A percentile compares a stretch with the other conserved stretches of the same genome.
These are phyloP conservation scores for Parelbella ahira DNA, from an alignment of 2,888 invertebrate genomes.

Conservation along the genomic window DNA sequence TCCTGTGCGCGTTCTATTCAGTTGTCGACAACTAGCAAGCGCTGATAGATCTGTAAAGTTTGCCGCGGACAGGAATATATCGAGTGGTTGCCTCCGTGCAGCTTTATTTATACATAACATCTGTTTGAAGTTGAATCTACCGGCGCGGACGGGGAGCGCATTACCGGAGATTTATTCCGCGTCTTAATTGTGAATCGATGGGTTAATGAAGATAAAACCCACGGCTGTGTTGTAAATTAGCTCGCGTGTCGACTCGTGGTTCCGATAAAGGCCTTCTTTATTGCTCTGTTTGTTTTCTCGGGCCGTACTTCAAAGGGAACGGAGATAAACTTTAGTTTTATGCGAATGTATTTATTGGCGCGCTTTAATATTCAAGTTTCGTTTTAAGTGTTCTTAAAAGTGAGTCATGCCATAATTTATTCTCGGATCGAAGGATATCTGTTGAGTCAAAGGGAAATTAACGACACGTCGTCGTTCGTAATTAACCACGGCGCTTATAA, in stretches of 20 bases:
- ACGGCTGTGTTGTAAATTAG: conserved; percentile 80
- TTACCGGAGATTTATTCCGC: conserved; percentile 79
- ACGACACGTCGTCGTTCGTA: conserved; percentile 56
- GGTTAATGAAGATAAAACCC: conserved; percentile 81
- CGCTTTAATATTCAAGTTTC: conserved; percentile 42
- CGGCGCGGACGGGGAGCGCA: conserved; percentile 77
- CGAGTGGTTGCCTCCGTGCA: conserved; percentile 79
- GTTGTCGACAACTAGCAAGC: conserved; percentile 55
- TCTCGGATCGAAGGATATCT: conserved; percentile 47
- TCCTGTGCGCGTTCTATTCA: conserved; percentile 40
- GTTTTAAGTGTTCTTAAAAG: conserved; percentile 36
- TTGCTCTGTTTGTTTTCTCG: conserved; percentile 79
- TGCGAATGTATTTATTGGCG: conserved; percentile 69
- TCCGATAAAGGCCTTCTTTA: conserved; percentile 79
- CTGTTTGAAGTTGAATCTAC: conserved; percentile 79
- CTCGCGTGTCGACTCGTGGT: conserved; percentile 79
- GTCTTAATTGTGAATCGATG: conserved; percentile 82
- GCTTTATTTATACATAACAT: conserved; percentile 80
- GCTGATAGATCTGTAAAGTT: conserved; percentile 79
- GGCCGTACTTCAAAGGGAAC: conserved; percentile 75
- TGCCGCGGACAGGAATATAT: conserved; percentile 80
- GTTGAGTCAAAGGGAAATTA: conserved; percentile 58
- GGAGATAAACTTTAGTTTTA: conserved; percentile 75
- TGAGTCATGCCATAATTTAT: conserved; percentile 31
- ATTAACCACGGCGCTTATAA: conserved; percentile 74